These are phyloP conservation scores for Thunnus maccoyii DNA, from an alignment of 2,113 vertebrate genomes.

Conservation along the genomic window DNA sequence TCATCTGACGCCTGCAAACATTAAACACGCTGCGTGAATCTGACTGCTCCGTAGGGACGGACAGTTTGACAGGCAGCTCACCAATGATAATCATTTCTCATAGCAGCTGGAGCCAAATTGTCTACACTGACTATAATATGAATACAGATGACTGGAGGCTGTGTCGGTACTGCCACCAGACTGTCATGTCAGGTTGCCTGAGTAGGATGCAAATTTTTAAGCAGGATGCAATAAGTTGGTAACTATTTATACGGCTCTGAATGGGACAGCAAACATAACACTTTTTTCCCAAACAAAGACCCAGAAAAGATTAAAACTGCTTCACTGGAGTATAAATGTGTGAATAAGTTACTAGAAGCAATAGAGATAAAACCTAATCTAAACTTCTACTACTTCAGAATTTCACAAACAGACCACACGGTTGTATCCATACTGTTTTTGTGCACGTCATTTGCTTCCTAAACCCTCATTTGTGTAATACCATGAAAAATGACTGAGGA, in stretches of 20 bases:
- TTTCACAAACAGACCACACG: background rate
- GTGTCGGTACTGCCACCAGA: constrained; percentile 10
- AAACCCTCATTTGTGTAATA: background rate
- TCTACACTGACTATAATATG: constrained; percentile 17
- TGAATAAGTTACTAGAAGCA: background rate
- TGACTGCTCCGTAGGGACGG: background rate
- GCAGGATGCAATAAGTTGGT: constrained; percentile 29
- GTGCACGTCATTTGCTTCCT: background rate
- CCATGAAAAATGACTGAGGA: background rate
- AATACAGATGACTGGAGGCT: constrained; percentile 21
- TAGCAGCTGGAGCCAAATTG: background rate
- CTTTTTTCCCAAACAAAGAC: background rate
- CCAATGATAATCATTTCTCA: background rate
- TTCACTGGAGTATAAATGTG: background rate
- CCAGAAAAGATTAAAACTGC: background rate
- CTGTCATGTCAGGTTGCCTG: background rate
- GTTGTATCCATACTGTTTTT: background rate
- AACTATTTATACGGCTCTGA: background rate
- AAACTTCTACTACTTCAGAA: too few relatives aligned
- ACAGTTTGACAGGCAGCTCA: background rate
- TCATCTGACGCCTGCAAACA: background rate
- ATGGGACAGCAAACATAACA: too few relatives aligned
- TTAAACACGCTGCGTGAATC: background rate
- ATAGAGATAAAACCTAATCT: too few relatives aligned
- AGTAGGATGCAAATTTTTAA: constrained; percentile 59